These are phyloP conservation scores for Drosophila anomalipes DNA, from an alignment of 2,888 invertebrate species.

Conservation along the genomic window DNA sequence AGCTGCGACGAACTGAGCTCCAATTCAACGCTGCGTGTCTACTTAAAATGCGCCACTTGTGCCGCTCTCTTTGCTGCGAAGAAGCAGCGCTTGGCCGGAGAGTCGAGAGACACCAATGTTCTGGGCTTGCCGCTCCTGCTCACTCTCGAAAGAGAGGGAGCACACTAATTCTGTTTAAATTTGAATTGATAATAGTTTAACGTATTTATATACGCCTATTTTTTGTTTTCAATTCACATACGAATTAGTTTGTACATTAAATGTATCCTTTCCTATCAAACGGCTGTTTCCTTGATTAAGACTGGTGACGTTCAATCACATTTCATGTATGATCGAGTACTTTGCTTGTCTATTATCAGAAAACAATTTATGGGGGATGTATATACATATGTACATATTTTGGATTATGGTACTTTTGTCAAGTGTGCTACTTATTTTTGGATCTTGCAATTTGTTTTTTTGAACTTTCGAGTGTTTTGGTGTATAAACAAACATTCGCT, in stretches of 20 bases:
- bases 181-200: background rate
- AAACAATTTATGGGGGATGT: background rate
- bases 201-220: too few species aligned
- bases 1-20: conserved; percentile 53
- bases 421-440: conserved; percentile 6
- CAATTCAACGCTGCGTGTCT: conserved; percentile 28
- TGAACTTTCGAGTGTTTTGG: conserved; percentile 2
- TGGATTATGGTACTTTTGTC: background rate
- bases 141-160: background rate
- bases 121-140: conserved; percentile 1
- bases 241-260: background rate
- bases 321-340: background rate
- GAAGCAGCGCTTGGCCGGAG: conserved; percentile 1
- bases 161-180: background rate
- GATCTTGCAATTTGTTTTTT: background rate
- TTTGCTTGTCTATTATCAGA: conserved; percentile 1
- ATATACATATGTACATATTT: too few species aligned
- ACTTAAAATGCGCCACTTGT: conserved; percentile 36
- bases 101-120: background rate
- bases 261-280: background rate
- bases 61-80: conserved; percentile 28
- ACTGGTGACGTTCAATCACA: background rate
- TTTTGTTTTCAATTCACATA: background rate
- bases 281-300: too few species aligned
- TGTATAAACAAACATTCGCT: background rate